A percentile compares a stretch with the other conserved stretches of the same genome.
These are phyloP conservation scores for Clarias pachynema DNA, from an alignment of 2,797 vertebrate species.

Conservation along the genomic window DNA sequence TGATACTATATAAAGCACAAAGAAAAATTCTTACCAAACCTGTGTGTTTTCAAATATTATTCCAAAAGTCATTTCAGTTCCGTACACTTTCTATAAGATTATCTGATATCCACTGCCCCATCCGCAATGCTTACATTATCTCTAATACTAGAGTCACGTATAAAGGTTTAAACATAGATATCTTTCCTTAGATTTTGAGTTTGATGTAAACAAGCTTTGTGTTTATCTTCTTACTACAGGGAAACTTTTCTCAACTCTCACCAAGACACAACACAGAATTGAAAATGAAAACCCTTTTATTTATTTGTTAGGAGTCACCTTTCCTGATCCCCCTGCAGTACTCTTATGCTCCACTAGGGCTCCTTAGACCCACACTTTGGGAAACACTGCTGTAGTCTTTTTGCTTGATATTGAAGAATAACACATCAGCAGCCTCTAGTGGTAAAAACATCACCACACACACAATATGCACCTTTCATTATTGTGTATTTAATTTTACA, in stretches of 20 bases:
- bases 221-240: neutral
- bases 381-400: too few species aligned
- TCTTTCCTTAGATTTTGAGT: neutral
- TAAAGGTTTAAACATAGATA: neutral
- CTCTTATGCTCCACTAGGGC: too few species aligned
- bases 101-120: neutral
- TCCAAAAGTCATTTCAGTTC: neutral
- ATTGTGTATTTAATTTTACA: neutral
- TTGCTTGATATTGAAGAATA: neutral
- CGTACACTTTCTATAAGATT: neutral
- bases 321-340: too few species aligned
- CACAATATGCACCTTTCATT: neutral
- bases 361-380: too few species aligned
- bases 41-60: neutral
- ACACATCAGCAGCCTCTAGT: slow-evolving; percentile 40
- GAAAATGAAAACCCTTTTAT: too few species aligned
- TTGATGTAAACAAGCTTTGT: neutral
- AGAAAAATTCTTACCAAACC: neutral
- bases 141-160: neutral
- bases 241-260: neutral
- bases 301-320: too few species aligned
- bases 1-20: neutral
- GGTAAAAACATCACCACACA: neutral
- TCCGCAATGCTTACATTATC: neutral
- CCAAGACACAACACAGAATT: neutral